These are phyloP conservation scores for Sesia apiformis DNA, from an alignment of 2,888 invertebrate genomes.

Conservation along the genomic window DNA sequence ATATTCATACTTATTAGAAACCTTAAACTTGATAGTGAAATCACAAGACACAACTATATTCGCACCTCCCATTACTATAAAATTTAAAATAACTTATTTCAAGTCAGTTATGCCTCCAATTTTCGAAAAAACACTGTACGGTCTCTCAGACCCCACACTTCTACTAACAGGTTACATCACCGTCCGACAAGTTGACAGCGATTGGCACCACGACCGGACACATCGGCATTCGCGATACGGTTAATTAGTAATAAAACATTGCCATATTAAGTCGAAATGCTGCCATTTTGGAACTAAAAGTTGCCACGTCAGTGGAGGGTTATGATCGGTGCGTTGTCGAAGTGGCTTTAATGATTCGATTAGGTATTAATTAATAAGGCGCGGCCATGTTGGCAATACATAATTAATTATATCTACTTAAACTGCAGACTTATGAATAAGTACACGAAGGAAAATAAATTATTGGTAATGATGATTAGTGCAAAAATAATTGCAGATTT, in stretches of 20 bases:
- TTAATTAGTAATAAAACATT: slow-evolving; percentile 44
- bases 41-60: no score
- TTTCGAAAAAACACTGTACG: slow-evolving; percentile 13
- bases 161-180: slow-evolving; percentile 25
- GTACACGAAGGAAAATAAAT: no score
- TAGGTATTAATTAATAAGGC: not conserved
- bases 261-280: slow-evolving; percentile 20
- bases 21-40: no score
- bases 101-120: no score
- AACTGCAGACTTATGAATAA: not conserved
- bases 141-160: slow-evolving; percentile 12
- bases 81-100: no score
- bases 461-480: no score
- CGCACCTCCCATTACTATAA: no score
- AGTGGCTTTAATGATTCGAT: not conserved
- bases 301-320: slow-evolving; percentile 1
- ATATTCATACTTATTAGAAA: no score
- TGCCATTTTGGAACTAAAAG: not conserved
- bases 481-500: no score
- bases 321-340: not conserved
- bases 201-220: slow-evolving; percentile 23
- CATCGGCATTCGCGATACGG: slow-evolving; percentile 30
- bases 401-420: not conserved
- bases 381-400: not conserved
- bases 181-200: slow-evolving; percentile 38